A percentile compares a stretch with the other conserved stretches of the same genome.
phyloP scores from a whole-genome alignment of 2,888 invertebrate genomes.

The Amblyjoppa proteus region DNA sequence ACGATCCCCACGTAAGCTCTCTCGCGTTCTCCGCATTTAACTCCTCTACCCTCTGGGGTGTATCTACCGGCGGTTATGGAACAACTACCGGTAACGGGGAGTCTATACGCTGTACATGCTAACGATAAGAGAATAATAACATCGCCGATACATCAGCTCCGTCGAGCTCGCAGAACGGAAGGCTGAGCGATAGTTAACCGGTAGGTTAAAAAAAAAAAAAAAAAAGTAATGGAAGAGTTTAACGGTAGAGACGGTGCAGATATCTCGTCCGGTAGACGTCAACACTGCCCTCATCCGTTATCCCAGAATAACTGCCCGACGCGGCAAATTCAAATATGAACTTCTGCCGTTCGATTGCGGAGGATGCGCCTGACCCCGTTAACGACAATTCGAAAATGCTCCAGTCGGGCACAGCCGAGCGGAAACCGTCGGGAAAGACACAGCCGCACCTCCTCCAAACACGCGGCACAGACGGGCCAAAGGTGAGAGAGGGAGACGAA shows the following conservation, averaged over 20 bases:
- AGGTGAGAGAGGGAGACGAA: constrained; percentile 25
- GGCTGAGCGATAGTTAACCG: constrained; percentile 37
- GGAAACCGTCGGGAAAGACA: constrained; percentile 30
- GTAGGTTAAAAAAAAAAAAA: constrained; percentile 17
- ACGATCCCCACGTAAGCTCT: constrained; percentile 42
- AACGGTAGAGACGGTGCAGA: no score
- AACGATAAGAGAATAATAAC: constrained; percentile 78
- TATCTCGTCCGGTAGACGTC: no score
- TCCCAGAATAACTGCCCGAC: background rate
- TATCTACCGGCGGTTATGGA: constrained; percentile 36
- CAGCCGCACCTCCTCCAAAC: constrained; percentile 18
- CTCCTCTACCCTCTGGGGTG: constrained; percentile 15
- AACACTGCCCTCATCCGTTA: background rate
- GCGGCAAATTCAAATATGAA: background rate
- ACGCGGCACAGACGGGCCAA: background rate
- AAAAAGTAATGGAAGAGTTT: no score
- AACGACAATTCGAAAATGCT: constrained; percentile 33
- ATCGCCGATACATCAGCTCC: constrained; percentile 58
- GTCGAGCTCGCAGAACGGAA: constrained; percentile 36
- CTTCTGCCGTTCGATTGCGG: background rate
- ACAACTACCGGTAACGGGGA: constrained; percentile 5
- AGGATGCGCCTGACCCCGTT: constrained; percentile 22
- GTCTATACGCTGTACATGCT: constrained; percentile 36
- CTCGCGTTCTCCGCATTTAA: constrained; percentile 26
- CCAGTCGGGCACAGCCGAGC: constrained; percentile 9